A percentile compares a stretch with the other conserved stretches of the same genome.
Evolutionary conservation across 1,140 invertebrate genomes (phyloP).

Genomic region (Drosophila bipectinata): DNA sequence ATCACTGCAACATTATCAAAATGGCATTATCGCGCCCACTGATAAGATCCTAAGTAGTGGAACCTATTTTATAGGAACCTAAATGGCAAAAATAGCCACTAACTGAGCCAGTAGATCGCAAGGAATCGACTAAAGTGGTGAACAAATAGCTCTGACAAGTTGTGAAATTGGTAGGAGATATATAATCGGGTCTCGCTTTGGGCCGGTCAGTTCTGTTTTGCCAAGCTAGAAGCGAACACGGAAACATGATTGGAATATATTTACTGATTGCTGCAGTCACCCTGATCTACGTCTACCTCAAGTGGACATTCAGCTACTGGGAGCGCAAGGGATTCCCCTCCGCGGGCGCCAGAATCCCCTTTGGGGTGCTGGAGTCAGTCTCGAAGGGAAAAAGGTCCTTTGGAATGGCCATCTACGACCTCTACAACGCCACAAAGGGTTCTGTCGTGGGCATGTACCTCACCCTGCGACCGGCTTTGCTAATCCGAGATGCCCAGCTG

Average conservation of each 20-base stretch:
- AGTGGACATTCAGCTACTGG: conserved; percentile 70
- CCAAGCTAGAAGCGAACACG: conserved; percentile 5
- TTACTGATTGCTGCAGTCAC: conserved; percentile 32
- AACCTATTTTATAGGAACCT: no score
- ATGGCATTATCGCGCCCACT: no score
- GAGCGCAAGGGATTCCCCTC: conserved; percentile 67
- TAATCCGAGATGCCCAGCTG: conserved; percentile 84
- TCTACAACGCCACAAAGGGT: conserved; percentile 55
- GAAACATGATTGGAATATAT: conserved; percentile 47
- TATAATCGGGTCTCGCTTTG: not conserved
- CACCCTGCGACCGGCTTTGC: conserved; percentile 76
- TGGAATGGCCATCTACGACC: conserved; percentile 66
- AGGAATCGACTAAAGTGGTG: no score
- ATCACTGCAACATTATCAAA: no score
- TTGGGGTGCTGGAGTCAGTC: conserved; percentile 62
- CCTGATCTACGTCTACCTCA: conserved; percentile 59
- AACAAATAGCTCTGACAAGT: no score
- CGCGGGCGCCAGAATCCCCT: conserved; percentile 49
- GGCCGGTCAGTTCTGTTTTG: conserved; percentile 34
- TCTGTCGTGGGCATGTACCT: conserved; percentile 76
- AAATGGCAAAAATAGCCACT: no score
- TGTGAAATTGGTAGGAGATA: no score
- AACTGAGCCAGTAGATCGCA: no score
- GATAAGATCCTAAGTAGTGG: no score
- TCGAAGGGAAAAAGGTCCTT: conserved; percentile 51